Conservation (phyloP, 2,888 invertebrate genomes). For the Coecobrya sp. region DNA sequence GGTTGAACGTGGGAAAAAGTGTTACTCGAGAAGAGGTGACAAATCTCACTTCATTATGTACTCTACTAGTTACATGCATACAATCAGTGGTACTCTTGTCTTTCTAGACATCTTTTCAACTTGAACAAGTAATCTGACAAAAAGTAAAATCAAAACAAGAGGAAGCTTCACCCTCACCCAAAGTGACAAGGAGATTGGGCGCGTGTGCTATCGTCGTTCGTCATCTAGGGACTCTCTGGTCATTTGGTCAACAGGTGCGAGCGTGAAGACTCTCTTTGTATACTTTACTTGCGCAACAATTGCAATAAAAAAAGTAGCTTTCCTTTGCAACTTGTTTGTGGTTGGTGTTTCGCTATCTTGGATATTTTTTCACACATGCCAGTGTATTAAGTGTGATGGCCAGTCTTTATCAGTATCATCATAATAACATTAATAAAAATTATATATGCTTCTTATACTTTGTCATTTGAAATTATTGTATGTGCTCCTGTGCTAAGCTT, state of each 20-base stretch:
- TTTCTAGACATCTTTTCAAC: not conserved
- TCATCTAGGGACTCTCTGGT: conserved; percentile 1
- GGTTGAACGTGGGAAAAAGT: conserved; percentile 61
- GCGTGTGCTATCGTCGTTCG: not conserved
- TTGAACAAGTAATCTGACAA: not conserved
- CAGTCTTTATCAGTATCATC: not conserved
- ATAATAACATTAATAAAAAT: not conserved
- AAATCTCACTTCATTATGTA: conserved; percentile 28
- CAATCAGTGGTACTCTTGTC: conserved; percentile 11
- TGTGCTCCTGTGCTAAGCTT: not conserved
- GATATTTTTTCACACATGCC: not conserved
- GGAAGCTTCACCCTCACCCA: not conserved
- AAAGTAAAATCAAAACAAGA: not conserved
- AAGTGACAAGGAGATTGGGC: conserved; percentile 12
- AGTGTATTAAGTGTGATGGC: not conserved
- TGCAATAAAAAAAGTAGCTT: not conserved
- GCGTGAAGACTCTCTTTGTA: not conserved
- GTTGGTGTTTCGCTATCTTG: not conserved
- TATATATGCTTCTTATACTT: not conserved
- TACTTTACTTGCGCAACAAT: conserved; percentile 9
- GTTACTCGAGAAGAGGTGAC: conserved; percentile 52
- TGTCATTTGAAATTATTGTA: not conserved
- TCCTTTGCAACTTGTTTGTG: not conserved
- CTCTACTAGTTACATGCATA: not conserved
- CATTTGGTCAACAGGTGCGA: conserved; percentile 22